Evolutionary conservation across 2,888 invertebrate genomes (phyloP), one percentile per base, ranked within the genome.

Genomic region (Escarpia spicata): DNA sequence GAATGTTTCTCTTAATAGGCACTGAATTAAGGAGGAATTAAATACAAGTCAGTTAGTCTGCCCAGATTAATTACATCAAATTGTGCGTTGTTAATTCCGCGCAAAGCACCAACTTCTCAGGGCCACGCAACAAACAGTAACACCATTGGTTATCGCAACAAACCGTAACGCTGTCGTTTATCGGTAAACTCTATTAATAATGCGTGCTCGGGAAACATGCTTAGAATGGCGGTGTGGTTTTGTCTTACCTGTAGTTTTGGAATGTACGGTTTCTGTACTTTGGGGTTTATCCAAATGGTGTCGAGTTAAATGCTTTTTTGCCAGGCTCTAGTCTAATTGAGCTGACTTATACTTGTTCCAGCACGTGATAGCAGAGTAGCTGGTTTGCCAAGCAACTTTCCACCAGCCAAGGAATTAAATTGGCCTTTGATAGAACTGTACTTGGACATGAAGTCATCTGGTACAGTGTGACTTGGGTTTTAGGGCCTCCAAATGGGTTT

Each of bases 141-240:
- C n/a, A 6, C 26, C 19, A 26, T 75, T 26, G 19, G n/a, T 75
- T n/a, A 75, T 26, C 75, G n/a, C 37, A 37, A 37, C 37, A 37
- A 37, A 37, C 37, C 37, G 12, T 10, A 10, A 52, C 12, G 19
- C 26, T 75, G 75, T 75, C 75, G 19, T 6, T 75, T n/a, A 75
- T 26, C 75, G n/a, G 19, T 75, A 75, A 75, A 75, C 75, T 75
- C 75, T 75, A 75, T 75, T 75, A 75, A 75, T 75, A 75, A 75
- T 75, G 3, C 75, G 19, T 6, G 75, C 75, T 75, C 26, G 19
- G 75, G 75, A 26, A 75, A 75, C 75, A 75, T 26, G 19, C 75
- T 26, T 75, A 75, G 75, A 26, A 75, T 2, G n/a, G 75, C 75
- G 75, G 15, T 75, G 75, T 75, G 75, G n/a, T 75, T 75, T 75